Evolutionary conservation across 2,113 vertebrate species (phyloP), one percentile per base, ranked within the genome.

Genomic region (Centropristis striata): DNA sequence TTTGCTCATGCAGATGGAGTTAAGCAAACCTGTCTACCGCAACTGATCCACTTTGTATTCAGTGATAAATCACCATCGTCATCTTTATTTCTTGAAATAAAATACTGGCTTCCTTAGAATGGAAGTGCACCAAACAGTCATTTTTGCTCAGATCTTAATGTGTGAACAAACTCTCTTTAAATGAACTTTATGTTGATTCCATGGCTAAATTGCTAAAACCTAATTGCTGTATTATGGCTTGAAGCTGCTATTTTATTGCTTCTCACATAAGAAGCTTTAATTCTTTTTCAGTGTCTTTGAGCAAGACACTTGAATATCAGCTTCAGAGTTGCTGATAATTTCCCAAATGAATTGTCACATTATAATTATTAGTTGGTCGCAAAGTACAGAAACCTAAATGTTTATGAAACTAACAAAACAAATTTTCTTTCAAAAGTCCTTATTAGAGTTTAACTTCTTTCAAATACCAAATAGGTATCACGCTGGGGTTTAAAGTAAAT

Each of bases 261-360:
- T 47, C 25, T 72, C 10, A 8, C 21, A 10, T 18, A 14, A 65
- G 15, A 66, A 13, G 25, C 46, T 44, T 54, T 11, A 42, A 37
- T 32, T 61, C 23, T 55, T 53, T 28, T 41, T 49, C 13, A 65
- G 15, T 39, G 28, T 59, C 46, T 39, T 46, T 47, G 21, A 58
- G 50, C 57, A 70, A 69, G 25, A 58, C 36, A 5, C 11, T 59
- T 64, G 23, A 49, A 58, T 21, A 32, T 58, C 39, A 51, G 3
- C 28, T 60, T 18, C 27, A 41, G 12, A 36, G 12, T 32, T 8
- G 5, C 39, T 47, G 8, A 51, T 36, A 0, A 55, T 53, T 49
- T 63, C 23, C 44, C 58, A 23, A 21, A 68, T 39, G 3, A 55
- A 36, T 41, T 27, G 10, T 21, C 12, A 25, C 11, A 25, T 16